A percentile compares a stretch with the other conserved stretches of the same genome.
These are phyloP conservation scores for Linepithema humile DNA, from an alignment of 1,140 invertebrate species.

Conservation along the genomic window DNA sequence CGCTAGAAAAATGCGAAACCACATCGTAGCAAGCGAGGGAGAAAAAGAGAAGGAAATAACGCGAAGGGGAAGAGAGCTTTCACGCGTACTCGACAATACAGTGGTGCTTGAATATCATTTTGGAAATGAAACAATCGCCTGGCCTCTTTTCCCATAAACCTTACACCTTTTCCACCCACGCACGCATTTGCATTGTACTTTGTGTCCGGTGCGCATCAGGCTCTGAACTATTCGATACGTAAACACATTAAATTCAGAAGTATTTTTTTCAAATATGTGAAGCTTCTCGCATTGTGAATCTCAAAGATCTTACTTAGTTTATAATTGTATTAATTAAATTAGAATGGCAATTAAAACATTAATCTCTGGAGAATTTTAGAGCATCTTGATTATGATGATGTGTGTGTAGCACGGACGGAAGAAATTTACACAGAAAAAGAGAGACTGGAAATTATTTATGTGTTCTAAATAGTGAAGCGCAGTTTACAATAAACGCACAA, in stretches of 20 bases:
- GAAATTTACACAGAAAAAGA: background rate
- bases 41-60: background rate
- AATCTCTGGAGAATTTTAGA: background rate
- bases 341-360: background rate
- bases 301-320: background rate
- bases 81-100: constrained; percentile 34
- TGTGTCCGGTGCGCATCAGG: background rate
- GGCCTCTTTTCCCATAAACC: constrained; percentile 12
- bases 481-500: constrained; percentile 27
- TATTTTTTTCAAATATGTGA: background rate
- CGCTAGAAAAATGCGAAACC: constrained; percentile 52
- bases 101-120: constrained; percentile 70
- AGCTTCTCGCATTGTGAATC: background rate
- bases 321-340: background rate
- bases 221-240: background rate
- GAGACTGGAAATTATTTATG: constrained; percentile 23
- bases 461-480: constrained; percentile 45
- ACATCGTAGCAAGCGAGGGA: background rate
- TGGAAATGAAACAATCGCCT: constrained; percentile 72
- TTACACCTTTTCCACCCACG: background rate
- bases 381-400: background rate
- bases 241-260: background rate
- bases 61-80: background rate
- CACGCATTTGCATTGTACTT: background rate
- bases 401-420: background rate